Base-by-base conservation (phyloP, 2,113 vertebrate genomes). In the Petaurus breviceps region DNA sequence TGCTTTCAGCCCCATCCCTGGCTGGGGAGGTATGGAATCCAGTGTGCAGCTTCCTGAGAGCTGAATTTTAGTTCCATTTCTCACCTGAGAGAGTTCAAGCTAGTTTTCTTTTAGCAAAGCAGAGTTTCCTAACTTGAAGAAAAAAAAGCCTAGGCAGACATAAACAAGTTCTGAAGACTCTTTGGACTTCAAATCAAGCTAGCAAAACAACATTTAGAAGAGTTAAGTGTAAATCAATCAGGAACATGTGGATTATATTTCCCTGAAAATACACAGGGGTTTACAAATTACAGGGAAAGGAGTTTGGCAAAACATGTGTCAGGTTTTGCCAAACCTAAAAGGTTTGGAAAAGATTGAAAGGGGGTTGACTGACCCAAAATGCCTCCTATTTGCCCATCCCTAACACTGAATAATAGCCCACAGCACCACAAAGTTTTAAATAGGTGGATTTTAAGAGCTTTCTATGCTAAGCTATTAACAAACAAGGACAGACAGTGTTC, bases 161-260 rank as follows among this genome's bases (percentile, higher is more conserved):
- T 97, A 98, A 98, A 98, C 97, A 98, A 97, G 55, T 96, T 97
- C 96, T 52, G 95, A 95, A 90, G 96, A 96, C 93, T 92, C 97
- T 96, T 93, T 95, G 97, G 98, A 98, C 97, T 97, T 97, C 97
- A 98, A 98, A 97, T 97, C 97, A 96, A 95, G 89, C 96, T 91
- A 97, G 96, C 92, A 95, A 97, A 98, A 98, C 97, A 98, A 97
- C 52, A 37, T 94, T 97, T 95, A 95, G 97, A 97, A 96, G 98
- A 98, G 97, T 97, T 98, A 97, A 98, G 96, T 97, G 94, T 96
- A 98, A 98, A 97, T 97, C 97, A 98, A 96, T 96, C 97, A 95
- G 96, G 96, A 97, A 97, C 98, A 98, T 95, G 97, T 98, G 98
- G 97, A 91, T 95, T 95, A 52, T 93, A 97, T 97, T 97, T 98